Percentiles rank a stretch among this genome's conserved stretches.
phyloP scores from a whole-genome alignment of 2,797 vertebrate genomes.

The Psittacula echo region DNA sequence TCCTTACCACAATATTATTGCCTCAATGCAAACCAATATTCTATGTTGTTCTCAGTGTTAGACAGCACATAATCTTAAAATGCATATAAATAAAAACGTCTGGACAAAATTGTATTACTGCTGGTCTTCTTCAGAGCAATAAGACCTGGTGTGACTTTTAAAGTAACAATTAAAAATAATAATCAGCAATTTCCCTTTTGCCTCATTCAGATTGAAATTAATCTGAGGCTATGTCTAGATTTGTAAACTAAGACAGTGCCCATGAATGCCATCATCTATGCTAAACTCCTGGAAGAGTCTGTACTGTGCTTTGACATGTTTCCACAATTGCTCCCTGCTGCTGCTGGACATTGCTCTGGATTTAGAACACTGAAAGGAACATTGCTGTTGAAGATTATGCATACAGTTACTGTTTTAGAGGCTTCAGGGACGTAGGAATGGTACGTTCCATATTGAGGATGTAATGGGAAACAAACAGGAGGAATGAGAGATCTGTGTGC shows the following conservation, averaged over 20 bases:
- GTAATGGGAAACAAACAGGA: neutral
- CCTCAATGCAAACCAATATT: neutral
- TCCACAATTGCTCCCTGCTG: neutral
- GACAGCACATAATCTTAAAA: neutral
- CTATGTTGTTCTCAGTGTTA: neutral
- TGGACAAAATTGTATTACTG: neutral
- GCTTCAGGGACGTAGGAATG: neutral
- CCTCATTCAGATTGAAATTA: constrained; percentile 1
- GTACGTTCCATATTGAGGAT: neutral
- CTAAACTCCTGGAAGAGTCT: neutral
- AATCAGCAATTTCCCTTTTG: constrained; percentile 22
- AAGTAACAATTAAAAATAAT: constrained; percentile 27
- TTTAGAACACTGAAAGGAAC: neutral
- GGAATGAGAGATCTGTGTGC: neutral
- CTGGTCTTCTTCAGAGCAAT: neutral
- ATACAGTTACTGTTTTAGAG: neutral
- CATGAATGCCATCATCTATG: neutral
- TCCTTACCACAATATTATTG: neutral
- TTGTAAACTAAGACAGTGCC: neutral
- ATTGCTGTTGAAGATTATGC: neutral
- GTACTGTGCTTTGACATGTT: neutral
- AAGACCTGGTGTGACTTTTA: neutral
- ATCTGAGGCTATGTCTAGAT: neutral
- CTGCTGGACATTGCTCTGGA: neutral
- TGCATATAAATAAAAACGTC: neutral